Conservation (phyloP, 2,113 vertebrate species). For the Noctilio leporinus region DNA sequence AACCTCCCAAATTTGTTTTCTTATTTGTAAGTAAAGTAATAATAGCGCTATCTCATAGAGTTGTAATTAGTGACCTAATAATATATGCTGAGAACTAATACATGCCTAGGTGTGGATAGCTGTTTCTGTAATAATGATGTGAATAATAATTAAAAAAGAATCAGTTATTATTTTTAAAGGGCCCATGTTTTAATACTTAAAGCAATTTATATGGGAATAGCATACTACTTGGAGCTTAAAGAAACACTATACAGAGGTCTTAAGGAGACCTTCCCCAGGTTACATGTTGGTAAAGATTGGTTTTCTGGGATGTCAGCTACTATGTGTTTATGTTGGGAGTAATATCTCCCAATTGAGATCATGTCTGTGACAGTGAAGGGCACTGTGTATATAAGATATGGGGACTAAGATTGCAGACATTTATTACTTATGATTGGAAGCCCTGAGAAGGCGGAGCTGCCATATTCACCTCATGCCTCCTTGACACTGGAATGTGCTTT, state of each 20-base stretch:
- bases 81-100: fast-evolving
- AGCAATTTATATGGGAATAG: background rate
- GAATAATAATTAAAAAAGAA: background rate
- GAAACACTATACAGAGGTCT: background rate
- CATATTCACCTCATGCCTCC: background rate
- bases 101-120: fast-evolving
- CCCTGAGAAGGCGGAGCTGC: background rate
- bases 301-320: background rate
- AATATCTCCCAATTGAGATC: background rate
- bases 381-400: no score
- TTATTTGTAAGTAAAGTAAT: no score
- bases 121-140: background rate
- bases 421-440: background rate
- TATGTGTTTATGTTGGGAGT: no score
- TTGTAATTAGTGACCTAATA: no score
- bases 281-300: background rate
- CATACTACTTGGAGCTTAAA: background rate
- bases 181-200: background rate
- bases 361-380: background rate
- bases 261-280: background rate
- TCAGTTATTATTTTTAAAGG: background rate
- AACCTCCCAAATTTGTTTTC: no score
- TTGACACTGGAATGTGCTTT: background rate
- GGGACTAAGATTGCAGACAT: no score
- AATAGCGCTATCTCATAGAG: no score